Conservation (phyloP, 2,113 vertebrate genomes). For the Circaetus cinerascens region DNA sequence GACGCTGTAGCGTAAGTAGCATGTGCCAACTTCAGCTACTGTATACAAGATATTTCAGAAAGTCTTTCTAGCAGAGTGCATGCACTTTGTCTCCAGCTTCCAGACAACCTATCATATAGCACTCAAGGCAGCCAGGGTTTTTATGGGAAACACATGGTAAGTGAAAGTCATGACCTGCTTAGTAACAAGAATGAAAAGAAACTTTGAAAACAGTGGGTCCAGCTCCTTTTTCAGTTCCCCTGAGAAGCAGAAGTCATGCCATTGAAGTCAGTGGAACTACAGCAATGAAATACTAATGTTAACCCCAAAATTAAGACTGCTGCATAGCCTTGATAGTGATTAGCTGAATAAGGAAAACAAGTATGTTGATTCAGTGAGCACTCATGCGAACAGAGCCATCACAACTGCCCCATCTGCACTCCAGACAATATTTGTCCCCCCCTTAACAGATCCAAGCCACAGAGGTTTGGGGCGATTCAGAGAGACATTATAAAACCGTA, state of each 20-base stretch:
- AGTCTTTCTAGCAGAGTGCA: background rate
- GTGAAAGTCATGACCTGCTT: background rate
- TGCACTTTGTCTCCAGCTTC: slow-evolving; percentile 53
- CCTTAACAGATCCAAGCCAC: background rate
- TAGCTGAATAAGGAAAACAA: background rate
- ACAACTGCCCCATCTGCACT: background rate
- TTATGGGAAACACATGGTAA: slow-evolving; percentile 72
- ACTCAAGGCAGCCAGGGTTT: slow-evolving; percentile 49
- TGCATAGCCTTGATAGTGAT: background rate
- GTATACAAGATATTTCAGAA: slow-evolving; percentile 22
- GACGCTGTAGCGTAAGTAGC: slow-evolving; percentile 18
- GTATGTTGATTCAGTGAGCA: background rate
- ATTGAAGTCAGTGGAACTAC: background rate
- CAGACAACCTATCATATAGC: slow-evolving; percentile 56
- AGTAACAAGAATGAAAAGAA: slow-evolving; percentile 8
- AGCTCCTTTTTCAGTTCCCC: background rate
- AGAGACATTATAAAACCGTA: background rate
- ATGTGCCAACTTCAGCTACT: slow-evolving; percentile 70
- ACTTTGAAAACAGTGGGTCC: background rate
- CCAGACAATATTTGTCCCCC: background rate
- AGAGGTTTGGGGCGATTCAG: background rate
- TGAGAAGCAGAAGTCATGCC: background rate
- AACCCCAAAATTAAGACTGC: background rate
- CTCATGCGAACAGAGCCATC: background rate
- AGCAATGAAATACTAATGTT: background rate